Evolutionary conservation across 2,113 vertebrate species (phyloP), one percentile per base, ranked within the genome.

Genomic region (Leuciscus idus): DNA sequence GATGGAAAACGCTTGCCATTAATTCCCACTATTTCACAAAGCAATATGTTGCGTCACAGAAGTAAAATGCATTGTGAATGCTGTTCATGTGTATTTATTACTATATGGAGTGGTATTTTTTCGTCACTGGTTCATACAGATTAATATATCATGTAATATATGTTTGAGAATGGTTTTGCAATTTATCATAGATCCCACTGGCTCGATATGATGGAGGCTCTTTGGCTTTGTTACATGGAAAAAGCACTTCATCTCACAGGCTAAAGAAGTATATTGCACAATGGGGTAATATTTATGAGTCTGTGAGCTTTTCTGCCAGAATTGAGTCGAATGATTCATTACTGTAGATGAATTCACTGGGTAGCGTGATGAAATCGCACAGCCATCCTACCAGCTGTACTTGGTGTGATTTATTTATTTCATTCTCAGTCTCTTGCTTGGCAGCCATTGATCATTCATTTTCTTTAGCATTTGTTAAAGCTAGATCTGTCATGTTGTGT

Each of bases 361-460:
- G 64, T n/a, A 55, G 30, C 43, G 28, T 83, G 81, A 83, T 83
- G 81, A 83, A 83, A 83, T 70, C 81, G 52, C 64, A 52, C 43
- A 68, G 26, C 28, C 61, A 68, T 83, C 64, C 28, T 70, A 23
- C 28, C 19, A 28, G 9, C 81, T 83, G 48, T 48, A 81, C 79
- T 82, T 66, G 15, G 13, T 66, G 39, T 61, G 77, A 48, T 74
- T 74, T 48, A 80, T 89, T 74, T 62, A 89, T 91, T 89, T 88
- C 26, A 33, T 88, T 83, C 93, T 92, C 91, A 90, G 87, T 72
- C 50, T 36, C 84, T 76, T 77, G 61, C 33, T 48, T 48, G 7
- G 55, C 70, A 62, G 78, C 28, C 23, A 83, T n/a, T 33, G 62
- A 55, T 68, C 77, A n/a, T n/a, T 80, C 19, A 15, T n/a, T 70